Conservation (phyloP, 2,888 invertebrate species). For the Plebejus argus region DNA sequence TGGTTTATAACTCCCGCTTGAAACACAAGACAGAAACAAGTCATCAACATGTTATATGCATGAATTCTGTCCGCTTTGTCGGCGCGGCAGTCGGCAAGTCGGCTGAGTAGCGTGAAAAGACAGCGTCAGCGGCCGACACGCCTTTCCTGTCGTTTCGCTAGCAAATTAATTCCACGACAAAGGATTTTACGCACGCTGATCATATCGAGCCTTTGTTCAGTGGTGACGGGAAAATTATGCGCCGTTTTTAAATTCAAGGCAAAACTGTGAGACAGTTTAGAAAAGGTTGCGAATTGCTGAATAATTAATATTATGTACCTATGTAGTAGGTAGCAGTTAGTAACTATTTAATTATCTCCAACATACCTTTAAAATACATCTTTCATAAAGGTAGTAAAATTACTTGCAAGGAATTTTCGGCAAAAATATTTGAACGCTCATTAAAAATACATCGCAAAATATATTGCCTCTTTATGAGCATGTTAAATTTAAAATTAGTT, state of each 20-base stretch:
- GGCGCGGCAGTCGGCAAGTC: slow-evolving; percentile 40
- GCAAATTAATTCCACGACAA: slow-evolving; percentile 33
- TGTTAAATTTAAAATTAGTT: slow-evolving; percentile 15
- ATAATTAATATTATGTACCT: not conserved
- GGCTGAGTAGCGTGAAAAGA: slow-evolving; percentile 45
- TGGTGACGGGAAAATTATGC: not conserved
- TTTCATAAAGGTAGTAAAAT: not conserved
- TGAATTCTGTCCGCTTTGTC: slow-evolving; percentile 42
- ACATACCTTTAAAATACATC: not conserved
- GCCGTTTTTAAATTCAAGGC: not conserved
- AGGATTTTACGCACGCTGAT: slow-evolving; percentile 26
- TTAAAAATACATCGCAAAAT: not conserved
- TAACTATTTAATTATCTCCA: too few species aligned
- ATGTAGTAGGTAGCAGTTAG: too few species aligned
- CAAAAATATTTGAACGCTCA: slow-evolving; percentile 1
- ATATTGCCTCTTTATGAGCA: slow-evolving; percentile 1
- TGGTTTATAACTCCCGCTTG: not conserved
- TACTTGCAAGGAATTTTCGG: not conserved
- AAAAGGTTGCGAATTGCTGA: not conserved
- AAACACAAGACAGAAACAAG: slow-evolving; percentile 17
- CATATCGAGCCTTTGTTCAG: slow-evolving; percentile 15
- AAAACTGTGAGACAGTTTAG: not conserved
- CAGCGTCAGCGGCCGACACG: slow-evolving; percentile 48
- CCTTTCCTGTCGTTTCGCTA: slow-evolving; percentile 48
- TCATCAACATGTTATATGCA: slow-evolving; percentile 33